These are phyloP conservation scores for Oscheius sp. DNA, from an alignment of 2,888 invertebrate genomes.

Conservation along the genomic window DNA sequence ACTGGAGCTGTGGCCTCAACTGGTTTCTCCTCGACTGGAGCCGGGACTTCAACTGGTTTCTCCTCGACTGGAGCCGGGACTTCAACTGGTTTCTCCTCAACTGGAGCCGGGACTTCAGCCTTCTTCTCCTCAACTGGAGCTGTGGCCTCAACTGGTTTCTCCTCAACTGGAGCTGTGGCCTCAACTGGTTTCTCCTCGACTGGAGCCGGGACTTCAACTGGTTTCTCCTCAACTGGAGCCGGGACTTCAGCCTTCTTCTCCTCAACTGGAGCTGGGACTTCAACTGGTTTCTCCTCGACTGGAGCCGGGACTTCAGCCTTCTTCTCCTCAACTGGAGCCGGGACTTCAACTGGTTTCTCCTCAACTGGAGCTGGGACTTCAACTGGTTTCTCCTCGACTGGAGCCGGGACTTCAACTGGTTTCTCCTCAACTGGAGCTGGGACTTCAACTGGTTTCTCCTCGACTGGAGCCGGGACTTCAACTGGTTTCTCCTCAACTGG, in stretches of 20 bases:
- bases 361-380: constrained; percentile 2
- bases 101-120: background rate
- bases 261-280: background rate
- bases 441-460: background rate
- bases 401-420: background rate
- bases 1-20: background rate
- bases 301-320: background rate
- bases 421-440: background rate
- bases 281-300: background rate
- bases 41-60: background rate
- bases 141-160: background rate
- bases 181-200: background rate
- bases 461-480: background rate
- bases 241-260: background rate
- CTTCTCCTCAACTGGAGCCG: background rate
- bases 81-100: background rate
- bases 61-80: background rate
- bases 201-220: background rate
- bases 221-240: constrained; percentile 1
- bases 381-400: background rate
- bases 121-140: constrained; percentile 3
- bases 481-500: background rate
- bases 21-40: background rate
- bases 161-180: background rate
- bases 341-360: constrained; percentile 1